Evolutionary conservation across 2,888 invertebrate genomes (phyloP), one percentile per base, ranked within the genome.

Genomic region (Drosophila diplacantha): DNA sequence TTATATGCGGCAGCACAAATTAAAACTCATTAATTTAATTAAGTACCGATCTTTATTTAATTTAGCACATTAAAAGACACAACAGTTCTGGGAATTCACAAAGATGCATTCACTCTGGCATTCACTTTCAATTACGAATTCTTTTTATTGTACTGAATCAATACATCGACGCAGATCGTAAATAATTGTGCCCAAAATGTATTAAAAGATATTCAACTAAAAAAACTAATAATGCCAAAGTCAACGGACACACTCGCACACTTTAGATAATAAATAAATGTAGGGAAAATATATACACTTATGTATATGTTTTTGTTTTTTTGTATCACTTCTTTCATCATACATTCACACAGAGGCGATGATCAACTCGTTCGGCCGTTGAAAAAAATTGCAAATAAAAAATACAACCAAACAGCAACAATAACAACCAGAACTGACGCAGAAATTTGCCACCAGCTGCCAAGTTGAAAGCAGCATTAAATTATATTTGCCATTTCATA

Each of bases 271-370:
- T 38, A 34, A 31, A 43, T 41, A 31, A 47, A 39, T 50, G 20
- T 54, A 29, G 24, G 59, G 61, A 57, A 46, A 61, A 58, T 58
- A 20, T 26, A 41, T 39, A 34, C 59, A 37, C 31, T 46, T 41
- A 7, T 43, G 46, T 66, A 74, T 74, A 70, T 81, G 58, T 65
- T 74, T 75, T 65, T 68, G 69, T 79, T 60, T 77, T 58, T 61
- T 73, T 75, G 66, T 69, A 83, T 78, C 68, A 79, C 73, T 75
- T 78, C 73, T 83, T 83, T 72, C 76, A 77, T 61, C 81, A 67
- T 29, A 44, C 43, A 44, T 49, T 52, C 38, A 47, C 43, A 66
- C 46, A 62, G 38, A 32, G 44, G 37, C 58, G 41, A 57, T 52
- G 56, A 52, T 60, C 66, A 53, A 67, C 68, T 70, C 64, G 76